phyloP scores from a whole-genome alignment of 2,113 vertebrate genomes.

The Gopherus evgoodei region DNA sequence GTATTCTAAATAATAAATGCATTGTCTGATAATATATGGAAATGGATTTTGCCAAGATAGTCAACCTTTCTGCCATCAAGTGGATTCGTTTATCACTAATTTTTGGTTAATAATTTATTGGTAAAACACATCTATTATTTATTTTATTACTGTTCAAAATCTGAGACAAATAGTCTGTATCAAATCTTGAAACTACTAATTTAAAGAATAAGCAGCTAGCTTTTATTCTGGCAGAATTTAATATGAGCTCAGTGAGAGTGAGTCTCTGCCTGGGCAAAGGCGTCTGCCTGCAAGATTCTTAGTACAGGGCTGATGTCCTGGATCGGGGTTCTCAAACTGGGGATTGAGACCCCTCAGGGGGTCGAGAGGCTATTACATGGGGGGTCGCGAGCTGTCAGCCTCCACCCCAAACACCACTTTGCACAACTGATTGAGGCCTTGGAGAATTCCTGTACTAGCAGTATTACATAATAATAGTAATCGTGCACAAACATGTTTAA shows the following conservation, averaged over 20 bases:
- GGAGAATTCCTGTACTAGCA: background rate
- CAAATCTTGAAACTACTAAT: background rate
- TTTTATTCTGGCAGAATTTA: background rate
- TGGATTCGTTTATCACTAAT: background rate
- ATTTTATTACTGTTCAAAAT: background rate
- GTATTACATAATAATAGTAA: background rate
- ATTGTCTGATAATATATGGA: background rate
- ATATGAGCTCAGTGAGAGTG: background rate
- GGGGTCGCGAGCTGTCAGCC: too few relatives aligned
- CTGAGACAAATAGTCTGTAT: background rate
- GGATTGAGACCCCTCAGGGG: too few relatives aligned
- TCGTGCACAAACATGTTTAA: background rate
- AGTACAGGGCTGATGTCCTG: accelerated
- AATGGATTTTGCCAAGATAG: background rate
- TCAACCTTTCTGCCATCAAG: background rate
- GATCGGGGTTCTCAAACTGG: background rate
- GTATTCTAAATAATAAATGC: background rate
- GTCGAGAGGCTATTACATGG: too few relatives aligned
- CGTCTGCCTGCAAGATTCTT: background rate
- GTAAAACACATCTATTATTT: background rate
- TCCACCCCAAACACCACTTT: too few relatives aligned
- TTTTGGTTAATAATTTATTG: background rate
- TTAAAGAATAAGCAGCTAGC: background rate
- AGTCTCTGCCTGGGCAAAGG: background rate
- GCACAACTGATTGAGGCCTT: background rate